Conservation (phyloP, 2,797 vertebrate species). For the Pogonophryne albipinna region DNA sequence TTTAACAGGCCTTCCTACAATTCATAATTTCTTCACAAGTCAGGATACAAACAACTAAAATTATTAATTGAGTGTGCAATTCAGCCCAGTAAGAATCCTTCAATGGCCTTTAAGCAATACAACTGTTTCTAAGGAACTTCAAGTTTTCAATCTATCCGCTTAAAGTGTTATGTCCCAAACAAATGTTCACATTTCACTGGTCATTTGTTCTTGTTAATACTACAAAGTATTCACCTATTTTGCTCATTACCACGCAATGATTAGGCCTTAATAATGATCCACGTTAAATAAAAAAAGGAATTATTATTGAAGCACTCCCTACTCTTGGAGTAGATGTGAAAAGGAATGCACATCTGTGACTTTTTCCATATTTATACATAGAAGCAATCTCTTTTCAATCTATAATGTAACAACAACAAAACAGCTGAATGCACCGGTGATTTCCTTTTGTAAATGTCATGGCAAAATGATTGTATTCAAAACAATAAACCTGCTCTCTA, state of each 20-base stretch:
- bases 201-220: no score
- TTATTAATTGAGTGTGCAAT: neutral
- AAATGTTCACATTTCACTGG: no score
- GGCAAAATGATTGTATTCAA: neutral
- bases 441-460: neutral
- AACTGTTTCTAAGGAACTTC: neutral
- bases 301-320: neutral
- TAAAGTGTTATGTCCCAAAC: neutral
- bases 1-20: neutral
- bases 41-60: no score
- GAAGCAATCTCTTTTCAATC: neutral
- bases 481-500: neutral
- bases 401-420: neutral
- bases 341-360: neutral
- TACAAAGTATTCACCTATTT: neutral
- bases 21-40: no score
- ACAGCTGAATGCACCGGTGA: neutral
- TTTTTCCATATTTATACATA: neutral
- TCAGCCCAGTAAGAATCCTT: neutral
- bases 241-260: neutral
- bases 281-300: neutral
- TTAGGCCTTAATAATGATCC: neutral
- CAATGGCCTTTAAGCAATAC: neutral
- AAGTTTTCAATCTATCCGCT: neutral
- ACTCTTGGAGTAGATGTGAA: neutral